Base-by-base conservation (phyloP, 2,797 vertebrate species). In the Peromyscus eremicus region DNA sequence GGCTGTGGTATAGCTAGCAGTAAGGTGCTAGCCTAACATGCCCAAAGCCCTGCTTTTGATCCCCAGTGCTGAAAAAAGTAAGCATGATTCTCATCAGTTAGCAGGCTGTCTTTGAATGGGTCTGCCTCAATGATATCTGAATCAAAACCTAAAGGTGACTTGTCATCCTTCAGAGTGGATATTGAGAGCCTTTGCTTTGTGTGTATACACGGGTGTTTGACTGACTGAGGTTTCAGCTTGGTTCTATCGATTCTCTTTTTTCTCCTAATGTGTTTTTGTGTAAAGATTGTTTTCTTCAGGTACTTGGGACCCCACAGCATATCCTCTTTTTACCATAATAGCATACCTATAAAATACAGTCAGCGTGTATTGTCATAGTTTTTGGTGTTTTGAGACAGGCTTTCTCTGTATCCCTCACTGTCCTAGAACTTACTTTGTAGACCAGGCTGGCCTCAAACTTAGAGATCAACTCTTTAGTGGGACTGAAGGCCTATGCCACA, bases 281-380 rank as follows among this genome's bases (percentile, higher is more conserved):
- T 86, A 37, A 94, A 91, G 91, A 60, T 89, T 94, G 77, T 81
- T 94, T 97, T 60, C 91, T 93, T 85, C 37, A 52, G 29, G 55
- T 76, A 23, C 23, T 37, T 34, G 23, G 37, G 52, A 32, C 49
- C 66, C 68, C 62, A 70, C 32, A 76, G 1, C 55, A 46, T 73
- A 27, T 43, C 7, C 14, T 85, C 68, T 85, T 87, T 62, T 89
- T 95, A 84, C 14, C 77, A 6, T 92, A 68, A 60, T 12, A 52
- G 77, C 60, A 43, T 66, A 34, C 40, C 60, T 92, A 75, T 21
- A 46, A 32, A 55, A 52, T 52, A 55, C 12, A 70, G 34, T 94
- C n/a, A 76, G 10, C 80, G 93, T 37, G 73, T 92, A 92, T 25
- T 92, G 80, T 93, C 43, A 71, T 64, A 17, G 80, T 87, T 37